Conservation (phyloP, 53 echinoderm and acorn worm species). For the Glandiceps talaboti region DNA sequence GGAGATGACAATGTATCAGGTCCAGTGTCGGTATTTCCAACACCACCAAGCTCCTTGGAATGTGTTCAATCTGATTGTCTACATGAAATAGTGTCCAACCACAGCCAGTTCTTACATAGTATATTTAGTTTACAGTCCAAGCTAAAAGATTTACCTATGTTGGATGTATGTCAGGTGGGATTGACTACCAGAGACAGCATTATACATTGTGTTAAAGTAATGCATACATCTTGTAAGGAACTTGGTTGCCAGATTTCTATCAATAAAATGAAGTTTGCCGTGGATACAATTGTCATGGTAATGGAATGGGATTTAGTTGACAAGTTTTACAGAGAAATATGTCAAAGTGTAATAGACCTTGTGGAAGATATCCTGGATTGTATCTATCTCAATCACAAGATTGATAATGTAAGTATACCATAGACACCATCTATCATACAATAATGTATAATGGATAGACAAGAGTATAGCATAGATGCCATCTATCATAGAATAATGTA, state of each 20-base stretch:
- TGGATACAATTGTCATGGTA: slow-evolving; percentile 10
- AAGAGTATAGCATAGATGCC: no score
- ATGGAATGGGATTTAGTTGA: slow-evolving; percentile 4
- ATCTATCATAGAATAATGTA: no score
- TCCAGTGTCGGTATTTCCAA: slow-evolving; percentile 24
- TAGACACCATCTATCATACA: no score
- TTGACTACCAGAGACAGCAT: neutral
- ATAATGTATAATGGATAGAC: no score
- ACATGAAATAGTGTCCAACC: slow-evolving; percentile 3
- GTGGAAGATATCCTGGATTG: slow-evolving; percentile 11
- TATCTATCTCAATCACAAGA: neutral
- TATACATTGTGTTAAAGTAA: neutral
- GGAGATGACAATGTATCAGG: no score
- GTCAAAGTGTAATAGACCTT: neutral
- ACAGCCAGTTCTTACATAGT: slow-evolving; percentile 32
- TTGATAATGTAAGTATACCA: slow-evolving; percentile 26
- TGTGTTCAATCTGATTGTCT: neutral
- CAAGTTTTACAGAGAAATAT: slow-evolving; percentile 8
- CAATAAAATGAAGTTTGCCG: slow-evolving; percentile 23
- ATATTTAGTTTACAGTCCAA: slow-evolving; percentile 21
- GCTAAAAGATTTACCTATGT: neutral
- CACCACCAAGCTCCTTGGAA: slow-evolving; percentile 36
- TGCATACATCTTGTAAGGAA: neutral
- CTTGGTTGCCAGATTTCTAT: slow-evolving; percentile 13
- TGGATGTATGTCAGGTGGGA: neutral